A percentile compares a stretch with the other conserved stretches of the same genome.
Conservation (phyloP, 37 sponge, comb jelly and placozoan species). For the Ianthella basta region DNA sequence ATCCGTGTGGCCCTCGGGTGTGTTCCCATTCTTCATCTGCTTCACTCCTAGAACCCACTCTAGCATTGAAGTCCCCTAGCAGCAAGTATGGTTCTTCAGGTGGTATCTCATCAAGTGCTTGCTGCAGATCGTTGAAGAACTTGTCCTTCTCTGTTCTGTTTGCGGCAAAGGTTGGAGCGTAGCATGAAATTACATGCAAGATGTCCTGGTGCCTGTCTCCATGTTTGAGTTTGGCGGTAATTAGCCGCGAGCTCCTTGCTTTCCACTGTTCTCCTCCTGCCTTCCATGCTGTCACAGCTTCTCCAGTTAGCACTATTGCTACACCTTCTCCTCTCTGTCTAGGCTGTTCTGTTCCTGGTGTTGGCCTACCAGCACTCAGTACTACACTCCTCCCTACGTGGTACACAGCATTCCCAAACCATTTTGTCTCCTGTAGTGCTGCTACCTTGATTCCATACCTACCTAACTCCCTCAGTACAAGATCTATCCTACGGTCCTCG, state of each 20-base stretch:
- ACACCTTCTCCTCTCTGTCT: constrained; percentile 54
- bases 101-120: background rate
- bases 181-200: constrained; percentile 44
- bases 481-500: constrained; percentile 22
- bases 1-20: constrained; percentile 49
- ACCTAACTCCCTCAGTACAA: constrained; percentile 21
- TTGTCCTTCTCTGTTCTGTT: constrained; percentile 11
- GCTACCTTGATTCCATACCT: constrained; percentile 23
- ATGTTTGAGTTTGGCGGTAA: background rate
- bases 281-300: constrained; percentile 31
- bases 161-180: constrained; percentile 44
- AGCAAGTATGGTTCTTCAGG: constrained; percentile 24
- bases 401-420: no score
- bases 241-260: background rate
- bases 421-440: constrained; percentile 12
- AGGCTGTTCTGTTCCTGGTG: background rate
- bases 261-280: constrained; percentile 37
- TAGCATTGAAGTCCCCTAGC: constrained; percentile 29
- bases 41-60: constrained; percentile 32
- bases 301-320: constrained; percentile 35
- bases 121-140: constrained; percentile 31
- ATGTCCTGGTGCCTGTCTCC: background rate
- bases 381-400: no score
- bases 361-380: no score
- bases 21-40: constrained; percentile 32